These are phyloP conservation scores for Noctua comes DNA, from an alignment of 2,888 invertebrate genomes.

Conservation along the genomic window DNA sequence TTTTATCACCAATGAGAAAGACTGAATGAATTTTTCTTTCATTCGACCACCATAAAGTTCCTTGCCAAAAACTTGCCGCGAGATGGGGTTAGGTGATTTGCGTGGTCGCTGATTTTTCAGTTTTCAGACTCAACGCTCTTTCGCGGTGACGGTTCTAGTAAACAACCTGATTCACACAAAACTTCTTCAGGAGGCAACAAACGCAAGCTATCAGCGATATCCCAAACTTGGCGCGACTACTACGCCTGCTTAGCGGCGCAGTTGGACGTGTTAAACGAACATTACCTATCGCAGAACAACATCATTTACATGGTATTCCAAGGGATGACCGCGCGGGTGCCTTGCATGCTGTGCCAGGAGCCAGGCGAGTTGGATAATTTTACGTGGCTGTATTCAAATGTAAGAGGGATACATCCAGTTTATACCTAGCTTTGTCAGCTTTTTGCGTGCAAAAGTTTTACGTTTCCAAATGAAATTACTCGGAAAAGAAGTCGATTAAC, in stretches of 20 bases:
- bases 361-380: slow-evolving; percentile 81
- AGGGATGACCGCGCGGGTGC: slow-evolving; percentile 84
- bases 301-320: slow-evolving; percentile 81
- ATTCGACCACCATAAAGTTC: background rate
- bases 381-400: slow-evolving; percentile 83
- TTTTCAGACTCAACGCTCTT: background rate
- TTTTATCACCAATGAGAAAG: background rate
- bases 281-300: slow-evolving; percentile 74
- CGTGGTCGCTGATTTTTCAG: background rate
- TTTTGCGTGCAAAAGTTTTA: background rate
- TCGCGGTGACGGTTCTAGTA: background rate
- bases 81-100: background rate
- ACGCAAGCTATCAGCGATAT: slow-evolving; percentile 61
- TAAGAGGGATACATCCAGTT: slow-evolving; percentile 65
- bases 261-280: slow-evolving; percentile 70
- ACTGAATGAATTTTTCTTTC: no score
- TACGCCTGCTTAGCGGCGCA: slow-evolving; percentile 86
- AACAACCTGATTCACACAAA: background rate
- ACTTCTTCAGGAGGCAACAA: slow-evolving; percentile 65
- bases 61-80: background rate
- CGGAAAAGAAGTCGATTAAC: background rate
- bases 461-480: background rate
- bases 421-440: background rate
- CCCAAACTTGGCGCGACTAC: slow-evolving; percentile 87
- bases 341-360: slow-evolving; percentile 85